Base-by-base conservation (phyloP, 2,888 invertebrate species). In the Diplolepis rosae region DNA sequence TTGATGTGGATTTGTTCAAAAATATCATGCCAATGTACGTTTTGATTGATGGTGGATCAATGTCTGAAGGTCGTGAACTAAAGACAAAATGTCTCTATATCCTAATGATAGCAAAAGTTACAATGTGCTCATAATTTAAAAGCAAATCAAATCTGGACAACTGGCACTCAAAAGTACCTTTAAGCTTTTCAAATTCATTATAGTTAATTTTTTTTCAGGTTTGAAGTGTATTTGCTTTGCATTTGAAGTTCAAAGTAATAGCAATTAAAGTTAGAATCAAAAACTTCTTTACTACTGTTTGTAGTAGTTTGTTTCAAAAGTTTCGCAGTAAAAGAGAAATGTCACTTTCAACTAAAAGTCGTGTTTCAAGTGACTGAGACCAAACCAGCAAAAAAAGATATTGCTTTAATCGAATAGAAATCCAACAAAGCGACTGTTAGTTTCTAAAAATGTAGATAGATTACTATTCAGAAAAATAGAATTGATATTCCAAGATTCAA, bases 1-100 rank as follows among this genome's bases (percentile, higher is more conserved):
- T 74, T 79, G 72, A 73, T 77, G 78, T 79, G 72, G 77, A 77
- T 72, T 73, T 78, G 67, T 74, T 56, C 66, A 54, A 56, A 70
- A 52, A 71, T 48, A 70, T 72, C 68, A 66, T 48, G 69, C 39
- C 73, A 65, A 71, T n/a, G n/a, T 65, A 68, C 71, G 61, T 68
- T 54, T 71, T 66, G 67, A 28, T 65, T 71, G 50, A 73, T 72
- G 68, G 66, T 69, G 65, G 48, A 65, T 56, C 32, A 35, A 35
- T 56, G 56, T 56, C 35, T 56, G 56, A 56, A 56, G 32, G 35
- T 56, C 32, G 18, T 56, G 22, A 56, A 56, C 22, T 32, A 48
- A 48, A 48, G 48, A 48, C 18, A 48, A 48, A 48, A 48, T 48
- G 22, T 22, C 9, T 22, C 48, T 48, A 48, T 48, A 18, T 4